Conservation (phyloP, 2,113 vertebrate species). For the Microcebus tavaratra region DNA sequence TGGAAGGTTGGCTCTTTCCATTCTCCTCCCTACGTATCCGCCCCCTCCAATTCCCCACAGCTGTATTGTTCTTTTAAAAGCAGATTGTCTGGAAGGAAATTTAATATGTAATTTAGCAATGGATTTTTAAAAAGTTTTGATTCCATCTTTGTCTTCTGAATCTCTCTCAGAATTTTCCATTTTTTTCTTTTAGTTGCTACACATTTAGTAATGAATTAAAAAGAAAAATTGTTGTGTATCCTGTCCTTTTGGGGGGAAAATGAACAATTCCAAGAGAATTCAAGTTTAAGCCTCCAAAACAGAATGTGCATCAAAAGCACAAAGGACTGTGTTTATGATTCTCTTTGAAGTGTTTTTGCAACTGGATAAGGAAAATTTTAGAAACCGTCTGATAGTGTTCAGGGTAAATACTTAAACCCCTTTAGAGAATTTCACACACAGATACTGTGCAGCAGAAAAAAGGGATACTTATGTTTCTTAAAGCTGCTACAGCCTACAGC, state of each 20-base stretch:
- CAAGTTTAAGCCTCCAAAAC: slow-evolving; percentile 85
- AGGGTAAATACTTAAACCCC: slow-evolving; percentile 99
- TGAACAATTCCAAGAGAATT: slow-evolving; percentile 86
- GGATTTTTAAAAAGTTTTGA: slow-evolving; percentile 10
- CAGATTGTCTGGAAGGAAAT: slow-evolving; percentile 41
- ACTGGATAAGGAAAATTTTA: slow-evolving; percentile 99
- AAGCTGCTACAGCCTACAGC: slow-evolving; percentile 93
- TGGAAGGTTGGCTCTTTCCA: not conserved
- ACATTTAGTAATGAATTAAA: slow-evolving; percentile 52
- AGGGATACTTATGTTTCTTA: slow-evolving; percentile 96
- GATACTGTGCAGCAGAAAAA: slow-evolving; percentile 93
- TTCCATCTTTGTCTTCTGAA: not conserved
- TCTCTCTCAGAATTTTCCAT: slow-evolving; percentile 66
- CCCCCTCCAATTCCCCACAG: not conserved
- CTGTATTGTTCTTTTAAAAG: not conserved
- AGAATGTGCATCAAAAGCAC: slow-evolving; percentile 85
- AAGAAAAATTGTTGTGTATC: slow-evolving; percentile 40
- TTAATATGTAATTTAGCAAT: slow-evolving; percentile 48
- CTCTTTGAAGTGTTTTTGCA: slow-evolving; percentile 98
- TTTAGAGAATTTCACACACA: slow-evolving; percentile 99
- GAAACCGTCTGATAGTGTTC: slow-evolving; percentile 95
- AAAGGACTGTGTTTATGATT: slow-evolving; percentile 93
- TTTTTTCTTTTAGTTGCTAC: slow-evolving; percentile 35
- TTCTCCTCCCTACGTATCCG: not conserved
- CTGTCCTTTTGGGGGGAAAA: slow-evolving; percentile 77